phyloP scores from a whole-genome alignment of 2,113 vertebrate species.

The Xenopus laevis region DNA sequence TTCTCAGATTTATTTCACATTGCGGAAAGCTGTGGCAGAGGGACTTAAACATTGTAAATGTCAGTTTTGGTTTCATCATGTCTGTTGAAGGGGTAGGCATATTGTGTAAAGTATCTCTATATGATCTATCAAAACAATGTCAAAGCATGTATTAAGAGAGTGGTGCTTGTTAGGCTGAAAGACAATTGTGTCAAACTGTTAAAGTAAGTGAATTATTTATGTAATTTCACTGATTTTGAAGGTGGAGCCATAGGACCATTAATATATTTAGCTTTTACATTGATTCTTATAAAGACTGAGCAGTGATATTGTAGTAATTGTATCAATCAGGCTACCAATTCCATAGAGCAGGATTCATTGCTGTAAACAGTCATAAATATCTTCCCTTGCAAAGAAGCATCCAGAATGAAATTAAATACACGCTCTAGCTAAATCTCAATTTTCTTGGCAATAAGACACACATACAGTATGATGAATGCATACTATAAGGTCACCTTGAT shows the following conservation, averaged over 20 bases:
- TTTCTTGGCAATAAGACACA: constrained; percentile 25
- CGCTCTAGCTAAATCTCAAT: constrained; percentile 39
- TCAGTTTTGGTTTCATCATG: constrained; percentile 40
- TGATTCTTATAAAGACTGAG: constrained; percentile 38
- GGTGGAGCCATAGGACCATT: constrained; percentile 27
- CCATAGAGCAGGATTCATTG: constrained; percentile 38
- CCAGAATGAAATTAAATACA: constrained; percentile 31
- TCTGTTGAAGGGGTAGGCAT: constrained; percentile 30
- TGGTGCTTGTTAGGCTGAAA: constrained; percentile 42
- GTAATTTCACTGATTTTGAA: constrained; percentile 35
- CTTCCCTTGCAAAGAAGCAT: constrained; percentile 24
- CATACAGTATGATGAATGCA: constrained; percentile 26
- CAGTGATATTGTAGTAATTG: constrained; percentile 35
- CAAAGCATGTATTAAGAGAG: constrained; percentile 38
- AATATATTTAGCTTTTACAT: constrained; percentile 34
- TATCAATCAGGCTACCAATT: constrained; percentile 40
- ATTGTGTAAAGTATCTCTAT: constrained; percentile 35
- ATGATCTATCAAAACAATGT: constrained; percentile 42
- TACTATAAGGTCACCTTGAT: constrained; percentile 38
- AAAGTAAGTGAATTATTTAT: constrained; percentile 31
- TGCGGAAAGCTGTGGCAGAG: constrained; percentile 17
- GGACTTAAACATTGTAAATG: constrained; percentile 32
- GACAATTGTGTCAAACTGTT: constrained; percentile 41
- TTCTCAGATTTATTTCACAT: constrained; percentile 28
- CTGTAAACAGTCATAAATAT: constrained; percentile 36